Evolutionary conservation across 2,888 invertebrate species (phyloP), one percentile per base, ranked within the genome.

Genomic region (Ennomos erosarius): DNA sequence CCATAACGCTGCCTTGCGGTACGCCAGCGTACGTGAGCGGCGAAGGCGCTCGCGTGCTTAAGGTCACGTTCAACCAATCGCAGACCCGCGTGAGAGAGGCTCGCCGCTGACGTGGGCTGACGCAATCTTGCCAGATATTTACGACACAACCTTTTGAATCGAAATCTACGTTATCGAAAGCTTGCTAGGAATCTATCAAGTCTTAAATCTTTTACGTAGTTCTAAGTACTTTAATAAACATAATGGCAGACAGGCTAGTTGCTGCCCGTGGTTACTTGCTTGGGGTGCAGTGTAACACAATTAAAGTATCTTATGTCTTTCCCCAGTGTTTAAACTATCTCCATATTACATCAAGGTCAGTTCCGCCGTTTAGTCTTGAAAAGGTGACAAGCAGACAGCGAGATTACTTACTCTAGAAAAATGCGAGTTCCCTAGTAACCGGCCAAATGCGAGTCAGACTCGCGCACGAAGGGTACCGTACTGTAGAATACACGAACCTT

Each of bases 61-160:
- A 75, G 75, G 79, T 70, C 85, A 73, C 76, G 84, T 75, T 43
- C 68, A 58, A 47, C 87, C 87, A 87, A 87, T 87, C 40, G 50
- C 50, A 68, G 49, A 26, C 44, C 72, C 68, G 58, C 57, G 62
- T 64, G 34, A 43, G 16, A 74, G 81, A 82, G 87, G 87, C 87
- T 75, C 82, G 87, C 74, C 83, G 60, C 56, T 85, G 84, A 87
- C 86, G 85, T 70, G n/a, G 64, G 43, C 75, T 87, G 78, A 84
- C 84, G 85, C 83, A 85, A 85, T 49, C 51, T 34, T 1, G 2
- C 48, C 47, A 40, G 40, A 45, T 47, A 56, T 59, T 78, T 75
- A 64, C 71, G 60, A 50, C 55, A 44, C 44, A 38, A 8, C 26
- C 13, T 48, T n/a, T 33, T n/a, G 12, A 9, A 12, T 1, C 10